Evolutionary conservation across 2,888 invertebrate genomes (phyloP).

Genomic region (Apotomis capreana): DNA sequence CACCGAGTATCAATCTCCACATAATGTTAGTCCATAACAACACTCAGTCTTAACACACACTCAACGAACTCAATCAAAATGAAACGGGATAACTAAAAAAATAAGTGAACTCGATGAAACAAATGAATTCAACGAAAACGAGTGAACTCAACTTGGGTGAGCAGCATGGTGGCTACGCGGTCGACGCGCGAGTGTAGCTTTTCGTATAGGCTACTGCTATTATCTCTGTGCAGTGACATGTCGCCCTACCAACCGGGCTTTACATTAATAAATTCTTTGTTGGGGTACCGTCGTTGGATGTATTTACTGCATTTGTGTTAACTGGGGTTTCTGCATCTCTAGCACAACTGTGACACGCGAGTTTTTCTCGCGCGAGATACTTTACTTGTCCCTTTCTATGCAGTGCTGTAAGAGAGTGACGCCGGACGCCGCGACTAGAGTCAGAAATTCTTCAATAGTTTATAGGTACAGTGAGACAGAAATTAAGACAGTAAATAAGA

Average conservation of each 20-base stretch:
- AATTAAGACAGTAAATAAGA: too few species aligned
- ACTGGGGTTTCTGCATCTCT: too few species aligned
- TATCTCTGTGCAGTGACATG: slow-evolving; percentile 24
- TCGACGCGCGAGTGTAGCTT: slow-evolving; percentile 24
- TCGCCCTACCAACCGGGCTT: slow-evolving; percentile 33
- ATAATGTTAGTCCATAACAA: slow-evolving; percentile 49
- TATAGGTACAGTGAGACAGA: too few species aligned
- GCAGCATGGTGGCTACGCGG: slow-evolving; percentile 33
- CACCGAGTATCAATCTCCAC: slow-evolving; percentile 51
- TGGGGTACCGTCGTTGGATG: slow-evolving; percentile 27
- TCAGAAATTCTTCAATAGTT: too few species aligned
- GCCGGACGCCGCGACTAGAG: too few species aligned
- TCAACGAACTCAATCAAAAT: background rate
- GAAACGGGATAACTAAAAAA: background rate
- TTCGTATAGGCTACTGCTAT: slow-evolving; percentile 30
- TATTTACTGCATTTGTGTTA: background rate
- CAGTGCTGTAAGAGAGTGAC: too few species aligned
- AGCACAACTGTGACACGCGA: too few species aligned
- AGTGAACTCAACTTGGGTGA: background rate
- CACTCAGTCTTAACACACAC: slow-evolving; percentile 15
- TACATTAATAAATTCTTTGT: slow-evolving; percentile 34
- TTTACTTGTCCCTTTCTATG: too few species aligned
- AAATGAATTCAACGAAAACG: slow-evolving; percentile 15
- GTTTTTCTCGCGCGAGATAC: too few species aligned
- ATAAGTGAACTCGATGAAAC: too few species aligned